Evolutionary conservation across 2,113 vertebrate genomes (phyloP).

Genomic region (Pristiophorus japonicus): DNA sequence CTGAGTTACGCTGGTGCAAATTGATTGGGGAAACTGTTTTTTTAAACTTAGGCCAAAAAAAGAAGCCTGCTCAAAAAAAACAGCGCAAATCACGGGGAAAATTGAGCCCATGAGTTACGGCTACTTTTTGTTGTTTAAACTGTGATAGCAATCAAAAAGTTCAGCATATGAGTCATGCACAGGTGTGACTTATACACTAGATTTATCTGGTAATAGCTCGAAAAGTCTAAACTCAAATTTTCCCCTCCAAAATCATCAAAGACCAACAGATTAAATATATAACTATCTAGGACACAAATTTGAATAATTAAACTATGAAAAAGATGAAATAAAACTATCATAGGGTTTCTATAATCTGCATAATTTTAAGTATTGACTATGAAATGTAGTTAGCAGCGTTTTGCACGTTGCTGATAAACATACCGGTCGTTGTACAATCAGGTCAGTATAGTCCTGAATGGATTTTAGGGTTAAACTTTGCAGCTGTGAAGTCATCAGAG

Average conservation of each 20-base stretch:
- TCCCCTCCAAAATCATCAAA: not conserved
- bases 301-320: not conserved
- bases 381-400: not conserved
- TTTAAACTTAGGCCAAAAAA: no score
- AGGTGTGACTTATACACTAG: not conserved
- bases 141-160: no score
- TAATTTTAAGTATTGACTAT: not conserved
- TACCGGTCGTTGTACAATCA: conserved; percentile 68
- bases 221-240: not conserved
- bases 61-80: no score
- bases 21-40: no score
- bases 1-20: no score
- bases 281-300: not conserved
- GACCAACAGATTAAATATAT: not conserved
- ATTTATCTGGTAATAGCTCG: not conserved
- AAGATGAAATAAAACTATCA: not conserved
- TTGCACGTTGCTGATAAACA: conserved; percentile 42
- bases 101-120: no score
- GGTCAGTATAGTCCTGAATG: conserved; percentile 68
- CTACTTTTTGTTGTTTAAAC: no score
- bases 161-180: not conserved
- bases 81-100: no score
- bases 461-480: conserved; percentile 69
- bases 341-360: not conserved
- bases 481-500: conserved; percentile 74